These are phyloP conservation scores for Trachemys scripta DNA, from an alignment of 2,113 vertebrate genomes.

Conservation along the genomic window DNA sequence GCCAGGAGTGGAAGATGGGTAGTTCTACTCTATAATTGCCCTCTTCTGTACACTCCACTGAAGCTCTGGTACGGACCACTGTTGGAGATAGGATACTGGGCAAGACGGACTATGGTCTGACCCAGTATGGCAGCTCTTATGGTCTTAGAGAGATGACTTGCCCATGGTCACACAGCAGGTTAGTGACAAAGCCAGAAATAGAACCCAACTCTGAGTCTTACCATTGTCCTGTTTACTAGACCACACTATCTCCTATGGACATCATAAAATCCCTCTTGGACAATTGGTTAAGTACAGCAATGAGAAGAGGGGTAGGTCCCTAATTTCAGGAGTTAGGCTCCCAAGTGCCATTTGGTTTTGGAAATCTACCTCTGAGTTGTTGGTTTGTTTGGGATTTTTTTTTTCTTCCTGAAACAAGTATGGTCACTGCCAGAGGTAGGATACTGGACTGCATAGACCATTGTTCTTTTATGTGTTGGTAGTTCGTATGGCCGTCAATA, in stretches of 20 bases:
- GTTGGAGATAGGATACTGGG: not conserved
- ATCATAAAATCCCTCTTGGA: not conserved
- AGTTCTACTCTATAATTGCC: too few species aligned
- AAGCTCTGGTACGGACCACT: not conserved
- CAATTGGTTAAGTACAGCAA: not conserved
- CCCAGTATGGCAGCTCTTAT: not conserved
- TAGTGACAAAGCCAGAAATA: not conserved
- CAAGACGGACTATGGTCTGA: not conserved
- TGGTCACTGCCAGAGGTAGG: not conserved
- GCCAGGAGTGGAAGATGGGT: too few species aligned
- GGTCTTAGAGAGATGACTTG: not conserved
- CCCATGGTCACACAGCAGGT: not conserved
- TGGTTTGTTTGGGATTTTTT: not conserved
- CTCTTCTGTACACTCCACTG: not conserved
- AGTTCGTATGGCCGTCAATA: not conserved
- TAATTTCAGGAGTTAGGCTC: not conserved
- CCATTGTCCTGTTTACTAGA: not conserved
- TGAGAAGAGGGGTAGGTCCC: not conserved
- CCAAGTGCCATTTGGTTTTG: not conserved
- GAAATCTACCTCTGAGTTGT: not conserved
- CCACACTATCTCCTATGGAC: not conserved
- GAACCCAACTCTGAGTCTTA: not conserved
- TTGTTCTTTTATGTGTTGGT: not conserved
- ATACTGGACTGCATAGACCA: not conserved
- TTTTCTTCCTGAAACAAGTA: not conserved